These are phyloP conservation scores for Ceratotherium simum DNA, from an alignment of 2,113 vertebrate genomes.

Conservation along the genomic window DNA sequence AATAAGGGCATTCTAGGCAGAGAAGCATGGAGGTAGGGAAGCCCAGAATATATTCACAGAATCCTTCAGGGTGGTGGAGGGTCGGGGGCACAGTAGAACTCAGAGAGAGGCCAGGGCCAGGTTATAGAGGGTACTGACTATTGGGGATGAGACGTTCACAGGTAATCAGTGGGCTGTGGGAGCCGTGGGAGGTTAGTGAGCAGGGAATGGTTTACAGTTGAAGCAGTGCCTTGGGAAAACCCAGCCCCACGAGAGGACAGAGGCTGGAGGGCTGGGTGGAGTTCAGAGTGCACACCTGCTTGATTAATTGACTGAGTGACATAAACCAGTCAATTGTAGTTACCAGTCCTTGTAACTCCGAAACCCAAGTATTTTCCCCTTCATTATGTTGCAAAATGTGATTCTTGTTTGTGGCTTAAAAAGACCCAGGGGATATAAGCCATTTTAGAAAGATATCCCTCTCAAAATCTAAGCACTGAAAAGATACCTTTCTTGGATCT, in stretches of 20 bases:
- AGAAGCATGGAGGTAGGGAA: not conserved
- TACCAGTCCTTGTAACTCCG: not conserved
- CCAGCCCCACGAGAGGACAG: rapidly evolving
- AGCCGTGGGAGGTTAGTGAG: not conserved
- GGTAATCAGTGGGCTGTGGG: not conserved
- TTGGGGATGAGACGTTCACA: not conserved
- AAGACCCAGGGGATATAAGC: not conserved
- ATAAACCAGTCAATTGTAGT: not conserved
- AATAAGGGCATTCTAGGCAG: not conserved
- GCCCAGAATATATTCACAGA: not conserved
- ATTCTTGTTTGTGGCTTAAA: not conserved
- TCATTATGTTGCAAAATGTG: not conserved
- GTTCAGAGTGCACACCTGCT: rapidly evolving
- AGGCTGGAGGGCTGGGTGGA: not conserved
- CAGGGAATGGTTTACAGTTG: rapidly evolving
- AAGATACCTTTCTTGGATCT: not conserved
- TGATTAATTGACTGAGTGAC: not conserved
- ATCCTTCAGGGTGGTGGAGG: not conserved
- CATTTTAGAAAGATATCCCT: not conserved
- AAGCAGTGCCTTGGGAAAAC: not conserved
- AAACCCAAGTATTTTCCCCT: not conserved
- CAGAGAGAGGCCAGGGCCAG: not conserved
- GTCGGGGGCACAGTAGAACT: not conserved
- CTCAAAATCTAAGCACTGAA: not conserved
- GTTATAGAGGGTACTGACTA: not conserved